These are phyloP conservation scores for Drosophila falleni DNA, from an alignment of 2,888 invertebrate genomes.

Conservation along the genomic window DNA sequence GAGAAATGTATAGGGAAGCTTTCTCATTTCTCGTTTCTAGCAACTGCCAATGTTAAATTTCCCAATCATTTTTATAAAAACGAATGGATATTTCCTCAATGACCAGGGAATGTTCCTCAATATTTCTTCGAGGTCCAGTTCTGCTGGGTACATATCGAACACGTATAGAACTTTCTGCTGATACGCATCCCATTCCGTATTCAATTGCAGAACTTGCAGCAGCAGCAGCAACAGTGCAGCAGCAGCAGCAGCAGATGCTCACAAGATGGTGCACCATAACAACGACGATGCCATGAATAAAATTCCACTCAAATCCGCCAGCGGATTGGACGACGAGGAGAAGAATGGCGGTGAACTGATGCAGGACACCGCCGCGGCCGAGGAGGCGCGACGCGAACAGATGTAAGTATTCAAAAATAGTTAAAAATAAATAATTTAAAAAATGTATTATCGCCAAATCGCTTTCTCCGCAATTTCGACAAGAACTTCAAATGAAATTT, in stretches of 20 bases:
- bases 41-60: too few species aligned
- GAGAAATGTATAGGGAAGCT: too few species aligned
- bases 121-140: too few species aligned
- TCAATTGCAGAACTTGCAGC: slow-evolving; percentile 33
- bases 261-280: slow-evolving; percentile 83
- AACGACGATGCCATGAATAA: slow-evolving; percentile 83
- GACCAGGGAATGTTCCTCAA: too few species aligned
- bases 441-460: neutral
- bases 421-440: too few species aligned
- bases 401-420: slow-evolving; percentile 65
- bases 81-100: too few species aligned
- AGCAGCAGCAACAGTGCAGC: slow-evolving; percentile 31
- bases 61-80: too few species aligned
- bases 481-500: neutral
- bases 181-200: slow-evolving; percentile 1
- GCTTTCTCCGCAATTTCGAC: slow-evolving; percentile 26
- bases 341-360: slow-evolving; percentile 82
- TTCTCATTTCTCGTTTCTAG: too few species aligned
- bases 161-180: neutral
- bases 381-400: slow-evolving; percentile 81
- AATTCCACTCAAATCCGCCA: slow-evolving; percentile 81
- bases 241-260: slow-evolving; percentile 74
- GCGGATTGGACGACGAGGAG: slow-evolving; percentile 81
- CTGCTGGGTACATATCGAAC: neutral
- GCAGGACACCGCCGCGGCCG: slow-evolving; percentile 80